A percentile compares a stretch with the other conserved stretches of the same genome.
Conservation (phyloP, 2,797 vertebrate species). For the Linurgus olivaceus region DNA sequence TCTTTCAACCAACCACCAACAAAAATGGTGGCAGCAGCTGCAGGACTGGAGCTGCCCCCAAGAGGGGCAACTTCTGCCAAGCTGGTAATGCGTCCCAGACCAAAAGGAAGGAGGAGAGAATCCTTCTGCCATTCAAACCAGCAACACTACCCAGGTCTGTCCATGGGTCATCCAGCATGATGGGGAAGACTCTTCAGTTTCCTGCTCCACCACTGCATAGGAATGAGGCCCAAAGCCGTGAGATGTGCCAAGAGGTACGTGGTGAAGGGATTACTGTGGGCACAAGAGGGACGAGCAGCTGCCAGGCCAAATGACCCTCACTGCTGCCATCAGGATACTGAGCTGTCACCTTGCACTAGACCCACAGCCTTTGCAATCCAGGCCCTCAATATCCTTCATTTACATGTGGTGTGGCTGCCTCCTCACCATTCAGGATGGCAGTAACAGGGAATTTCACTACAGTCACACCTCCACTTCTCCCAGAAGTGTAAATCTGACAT, state of each 20-base stretch:
- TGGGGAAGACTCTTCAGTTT: neutral
- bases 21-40: neutral
- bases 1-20: neutral
- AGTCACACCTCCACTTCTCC: neutral
- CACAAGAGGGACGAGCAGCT: rapidly evolving
- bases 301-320: rapidly evolving
- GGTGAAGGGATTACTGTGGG: neutral
- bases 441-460: neutral
- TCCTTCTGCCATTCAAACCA: neutral
- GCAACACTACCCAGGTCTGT: neutral
- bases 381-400: neutral
- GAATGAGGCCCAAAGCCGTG: neutral
- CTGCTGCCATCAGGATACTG: neutral
- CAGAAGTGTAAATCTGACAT: neutral
- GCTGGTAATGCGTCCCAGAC: rapidly evolving
- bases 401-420: neutral
- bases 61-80: rapidly evolving
- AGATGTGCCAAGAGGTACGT: rapidly evolving
- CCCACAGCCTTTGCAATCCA: neutral
- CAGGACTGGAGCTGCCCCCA: neutral
- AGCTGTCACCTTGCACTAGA: neutral
- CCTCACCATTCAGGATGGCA: neutral
- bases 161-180: rapidly evolving
- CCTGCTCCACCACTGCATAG: no score
- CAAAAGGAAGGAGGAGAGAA: neutral